A percentile compares a stretch with the other conserved stretches of the same genome.
phyloP scores from a whole-genome alignment of 2,113 vertebrate genomes.

The Ellobius talpinus region DNA sequence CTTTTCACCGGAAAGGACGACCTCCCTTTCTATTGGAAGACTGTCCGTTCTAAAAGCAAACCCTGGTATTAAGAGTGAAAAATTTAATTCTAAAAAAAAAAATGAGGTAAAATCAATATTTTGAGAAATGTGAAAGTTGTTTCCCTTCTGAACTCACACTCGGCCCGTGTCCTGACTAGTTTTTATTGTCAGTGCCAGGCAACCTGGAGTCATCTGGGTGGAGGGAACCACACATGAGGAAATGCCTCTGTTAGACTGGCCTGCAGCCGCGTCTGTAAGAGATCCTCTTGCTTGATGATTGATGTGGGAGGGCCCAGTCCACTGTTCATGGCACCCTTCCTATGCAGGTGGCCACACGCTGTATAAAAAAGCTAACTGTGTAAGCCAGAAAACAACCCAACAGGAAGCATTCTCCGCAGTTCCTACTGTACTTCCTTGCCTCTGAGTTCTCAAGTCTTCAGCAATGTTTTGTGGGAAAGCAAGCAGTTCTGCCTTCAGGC shows the following conservation, averaged over 20 bases:
- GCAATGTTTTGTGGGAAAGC: neutral
- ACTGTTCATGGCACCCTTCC: neutral
- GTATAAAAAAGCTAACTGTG: neutral
- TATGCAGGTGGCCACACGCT: neutral
- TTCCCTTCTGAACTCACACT: neutral
- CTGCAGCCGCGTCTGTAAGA: neutral
- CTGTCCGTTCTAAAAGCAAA: neutral
- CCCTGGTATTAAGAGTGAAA: neutral
- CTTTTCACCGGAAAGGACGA: neutral
- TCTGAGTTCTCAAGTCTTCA: neutral
- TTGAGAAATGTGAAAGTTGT: neutral
- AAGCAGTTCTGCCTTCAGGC: neutral
- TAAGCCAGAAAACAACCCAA: neutral
- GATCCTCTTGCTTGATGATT: neutral
- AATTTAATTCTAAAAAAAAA: neutral
- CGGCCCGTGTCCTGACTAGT: neutral
- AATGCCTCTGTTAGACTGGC: neutral
- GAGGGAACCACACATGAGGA: neutral
- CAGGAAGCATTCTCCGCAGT: neutral
- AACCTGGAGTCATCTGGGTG: neutral
- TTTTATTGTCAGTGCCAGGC: neutral
- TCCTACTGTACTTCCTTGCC: neutral
- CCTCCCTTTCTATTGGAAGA: neutral
- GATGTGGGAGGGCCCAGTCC: neutral
- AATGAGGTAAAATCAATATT: neutral